A percentile compares a stretch with the other conserved stretches of the same genome.
Conservation (phyloP, 64 coral and sea anemone species). For the Montipora efflorescens region DNA sequence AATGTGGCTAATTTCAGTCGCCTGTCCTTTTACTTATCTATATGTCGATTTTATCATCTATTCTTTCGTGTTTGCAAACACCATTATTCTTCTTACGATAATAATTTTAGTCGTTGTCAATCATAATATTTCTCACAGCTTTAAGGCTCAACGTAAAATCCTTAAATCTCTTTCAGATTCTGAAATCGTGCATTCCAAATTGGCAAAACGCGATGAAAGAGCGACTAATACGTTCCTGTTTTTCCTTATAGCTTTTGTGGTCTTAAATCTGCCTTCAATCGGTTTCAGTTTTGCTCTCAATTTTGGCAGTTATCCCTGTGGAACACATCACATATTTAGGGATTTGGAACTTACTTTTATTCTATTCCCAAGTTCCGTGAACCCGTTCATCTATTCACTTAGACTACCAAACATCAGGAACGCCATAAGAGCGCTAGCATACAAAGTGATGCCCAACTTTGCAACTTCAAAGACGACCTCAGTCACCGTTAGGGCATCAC, state of each 20-base stretch:
- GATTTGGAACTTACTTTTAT: constrained; percentile 55
- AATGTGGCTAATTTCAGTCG: constrained; percentile 71
- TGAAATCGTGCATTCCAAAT: background rate
- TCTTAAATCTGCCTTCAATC: constrained; percentile 50
- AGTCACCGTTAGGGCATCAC: background rate
- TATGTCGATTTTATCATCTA: constrained; percentile 87
- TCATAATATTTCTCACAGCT: constrained; percentile 39
- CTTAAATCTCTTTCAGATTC: constrained; percentile 7
- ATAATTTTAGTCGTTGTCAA: constrained; percentile 65
- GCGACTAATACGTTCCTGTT: constrained; percentile 35
- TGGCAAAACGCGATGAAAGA: constrained; percentile 31
- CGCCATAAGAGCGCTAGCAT: constrained; percentile 13
- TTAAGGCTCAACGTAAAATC: constrained; percentile 48
- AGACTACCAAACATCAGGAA: constrained; percentile 57
- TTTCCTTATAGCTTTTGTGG: constrained; percentile 36
- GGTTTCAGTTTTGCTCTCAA: constrained; percentile 55
- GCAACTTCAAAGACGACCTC: background rate
- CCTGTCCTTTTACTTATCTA: constrained; percentile 63
- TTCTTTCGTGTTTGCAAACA: constrained; percentile 81
- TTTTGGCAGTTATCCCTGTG: constrained; percentile 39
- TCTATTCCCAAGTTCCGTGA: constrained; percentile 67
- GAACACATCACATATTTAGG: constrained; percentile 51
- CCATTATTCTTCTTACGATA: constrained; percentile 76
- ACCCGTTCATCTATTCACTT: constrained; percentile 62
- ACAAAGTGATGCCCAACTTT: background rate